Evolutionary conservation across 1,140 invertebrate genomes (phyloP), one percentile per base, ranked within the genome.

Genomic region (Caerostris darwini): DNA sequence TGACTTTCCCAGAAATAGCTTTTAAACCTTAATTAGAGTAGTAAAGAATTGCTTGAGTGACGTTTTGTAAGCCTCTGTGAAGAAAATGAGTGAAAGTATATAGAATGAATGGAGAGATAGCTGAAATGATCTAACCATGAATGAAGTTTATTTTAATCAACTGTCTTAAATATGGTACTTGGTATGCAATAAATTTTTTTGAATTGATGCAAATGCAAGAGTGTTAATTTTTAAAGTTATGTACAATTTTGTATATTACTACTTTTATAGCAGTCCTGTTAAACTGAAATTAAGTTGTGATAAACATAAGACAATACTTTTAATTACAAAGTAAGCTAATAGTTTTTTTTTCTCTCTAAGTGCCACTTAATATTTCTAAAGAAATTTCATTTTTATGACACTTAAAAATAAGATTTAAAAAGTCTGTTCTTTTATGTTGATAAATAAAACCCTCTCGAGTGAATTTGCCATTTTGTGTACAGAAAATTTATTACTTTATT

Each of bases 401-500:
- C 34, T 34, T 34, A 34, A 34, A 34, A 34, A 34, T 34, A n/a
- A n/a, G 34, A 1, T 34, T 34, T 34, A 34, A 34, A 34, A 34
- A 34, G 2, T 34, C 34, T 34, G 34, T 34, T 34, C 0, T 34
- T 34, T 34, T 34, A 34, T 34, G 34, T 34, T 34, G 3, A 53
- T 50, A 12, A 34, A 34, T 50, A 53, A 77, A 50, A 12, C 5
- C 53, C 12, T 77, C 5, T 50, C 12, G 8, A 77, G 10, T 77
- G 71, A 53, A 77, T 50, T 53, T 12, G 10, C 53, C 71, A 77
- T 77, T 77, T 77, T 77, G 34, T 77, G 71, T 53, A 77, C 53
- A 53, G 67, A 71, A 77, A 77, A 77, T 53, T 77, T 77, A 59
- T 56, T 85, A 85, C 57, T 59, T 85, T 88, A 34, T 53, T 91